phyloP scores from a whole-genome alignment of 1,140 invertebrate species.

The Hyposmocoma kahamanoa region DNA sequence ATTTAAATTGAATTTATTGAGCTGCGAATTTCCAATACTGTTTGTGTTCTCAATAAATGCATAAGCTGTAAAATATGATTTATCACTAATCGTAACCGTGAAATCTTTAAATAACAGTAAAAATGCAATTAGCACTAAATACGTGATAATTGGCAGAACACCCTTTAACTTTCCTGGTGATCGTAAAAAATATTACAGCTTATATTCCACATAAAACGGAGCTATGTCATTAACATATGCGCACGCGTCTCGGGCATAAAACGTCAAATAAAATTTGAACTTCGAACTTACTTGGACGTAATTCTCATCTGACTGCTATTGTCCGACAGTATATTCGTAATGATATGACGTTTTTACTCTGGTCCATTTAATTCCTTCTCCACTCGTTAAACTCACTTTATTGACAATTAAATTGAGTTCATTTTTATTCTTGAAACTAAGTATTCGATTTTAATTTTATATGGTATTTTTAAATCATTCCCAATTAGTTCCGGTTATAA shows the following conservation, averaged over 20 bases:
- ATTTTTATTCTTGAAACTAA: too few species aligned
- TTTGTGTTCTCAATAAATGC: too few species aligned
- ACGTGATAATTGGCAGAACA: constrained; percentile 30
- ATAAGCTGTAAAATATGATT: too few species aligned
- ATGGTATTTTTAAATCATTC: too few species aligned
- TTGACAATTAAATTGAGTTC: constrained; percentile 34
- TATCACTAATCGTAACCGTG: neutral
- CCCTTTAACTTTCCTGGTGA: constrained; percentile 32
- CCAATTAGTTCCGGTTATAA: constrained; percentile 18
- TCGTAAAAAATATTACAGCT: constrained; percentile 31
- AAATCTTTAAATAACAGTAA: constrained; percentile 26
- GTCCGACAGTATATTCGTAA: too few species aligned
- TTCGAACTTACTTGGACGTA: constrained; percentile 7
- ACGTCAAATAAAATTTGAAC: constrained; percentile 12
- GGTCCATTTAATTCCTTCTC: neutral
- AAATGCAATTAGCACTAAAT: constrained; percentile 55
- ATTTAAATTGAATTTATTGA: too few species aligned
- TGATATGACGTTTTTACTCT: constrained; percentile 5
- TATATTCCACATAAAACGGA: constrained; percentile 33
- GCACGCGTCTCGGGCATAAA: constrained; percentile 47
- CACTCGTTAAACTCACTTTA: constrained; percentile 35
- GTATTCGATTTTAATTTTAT: too few species aligned
- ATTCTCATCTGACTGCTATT: constrained; percentile 8
- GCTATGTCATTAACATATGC: constrained; percentile 40
- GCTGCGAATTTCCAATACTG: too few species aligned